Evolutionary conservation across 2,797 vertebrate genomes (phyloP).

Genomic region (Enteromius anoplus): DNA sequence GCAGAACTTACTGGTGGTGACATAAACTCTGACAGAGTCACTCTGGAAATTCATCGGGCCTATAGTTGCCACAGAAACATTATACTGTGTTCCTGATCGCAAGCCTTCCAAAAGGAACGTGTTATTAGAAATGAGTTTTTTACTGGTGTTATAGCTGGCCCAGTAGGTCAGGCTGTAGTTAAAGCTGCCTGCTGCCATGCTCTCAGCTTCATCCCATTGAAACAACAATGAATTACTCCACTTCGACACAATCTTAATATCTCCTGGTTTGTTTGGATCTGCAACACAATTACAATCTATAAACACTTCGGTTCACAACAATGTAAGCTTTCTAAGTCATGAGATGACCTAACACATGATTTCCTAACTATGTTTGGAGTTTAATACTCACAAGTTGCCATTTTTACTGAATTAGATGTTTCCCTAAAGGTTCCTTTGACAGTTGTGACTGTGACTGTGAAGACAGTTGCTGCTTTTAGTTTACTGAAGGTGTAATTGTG

Average conservation of each 20-base stretch:
- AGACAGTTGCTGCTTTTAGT: constrained; percentile 67
- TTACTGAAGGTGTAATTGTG: constrained; percentile 37
- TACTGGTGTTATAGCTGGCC: not conserved
- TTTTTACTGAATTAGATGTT: constrained; percentile 58
- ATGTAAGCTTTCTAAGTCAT: not conserved
- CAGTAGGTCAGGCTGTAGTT: constrained; percentile 57
- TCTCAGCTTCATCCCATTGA: constrained; percentile 62
- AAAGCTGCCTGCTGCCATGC: constrained; percentile 59
- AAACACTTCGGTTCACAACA: not conserved
- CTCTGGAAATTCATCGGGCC: constrained; percentile 65
- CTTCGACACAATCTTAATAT: constrained; percentile 45
- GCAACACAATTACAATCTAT: constrained; percentile 1
- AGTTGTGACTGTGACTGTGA: constrained; percentile 59
- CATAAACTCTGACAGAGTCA: constrained; percentile 9
- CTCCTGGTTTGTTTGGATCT: constrained; percentile 77
- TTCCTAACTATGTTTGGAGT: not conserved
- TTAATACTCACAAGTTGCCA: constrained; percentile 75
- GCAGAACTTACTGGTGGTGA: constrained; percentile 74
- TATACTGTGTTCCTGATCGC: constrained; percentile 70
- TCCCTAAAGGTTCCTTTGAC: constrained; percentile 61
- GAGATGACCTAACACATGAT: not conserved
- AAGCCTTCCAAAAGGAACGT: constrained; percentile 55
- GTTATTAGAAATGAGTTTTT: not conserved
- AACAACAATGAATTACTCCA: constrained; percentile 63
- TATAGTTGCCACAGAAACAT: constrained; percentile 67